Evolutionary conservation across 2,113 vertebrate species (phyloP), one percentile per base, ranked within the genome.

Genomic region (Brachirus orientalis): DNA sequence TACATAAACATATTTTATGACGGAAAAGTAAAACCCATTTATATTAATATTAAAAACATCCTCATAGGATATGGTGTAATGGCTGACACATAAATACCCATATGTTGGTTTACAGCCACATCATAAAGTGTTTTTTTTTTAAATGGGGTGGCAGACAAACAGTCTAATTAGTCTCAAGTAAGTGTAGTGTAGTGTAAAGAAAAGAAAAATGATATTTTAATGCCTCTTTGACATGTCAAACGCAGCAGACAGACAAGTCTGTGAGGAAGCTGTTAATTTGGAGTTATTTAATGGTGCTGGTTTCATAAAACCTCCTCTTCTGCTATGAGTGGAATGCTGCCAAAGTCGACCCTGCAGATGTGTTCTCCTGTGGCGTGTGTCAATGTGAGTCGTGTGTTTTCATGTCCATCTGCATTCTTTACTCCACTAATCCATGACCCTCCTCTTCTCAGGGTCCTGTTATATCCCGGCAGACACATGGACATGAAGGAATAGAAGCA

Each of bases 401-500:
- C 37, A 54, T 13, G 3, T 66, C 40, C 44, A 55, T 43, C 51
- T 69, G 63, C 17, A 58, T 18, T 36, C 20, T 14, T 67, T 43
- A 56, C 67, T 58, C n/a, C 13, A 10, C 58, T 85, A 53, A 87
- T 75, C 57, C 61, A 19, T 63, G 10, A 44, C 17, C 2, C 19
- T 84, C 54, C 35, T 77, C 48, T 67, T 71, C 41, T 22, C 71
- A 88, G 81, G 82, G 63, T 80, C 36, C 70, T 69, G 51, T 71
- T 79, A 11, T 19, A 66, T 56, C 60, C 61, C 50, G 17, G 48
- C 36, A 16, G 69, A 52, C 74, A 40, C 52, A 58, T 50, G 77
- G 83, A 63, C 54, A 77, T 77, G 69, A 82, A 60, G 69, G 70
- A 86, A 60, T 91, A 88, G 64, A 72, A 75, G 37, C 37, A 13